Evolutionary conservation across 2,888 invertebrate species (phyloP), one percentile per base, ranked within the genome.

Genomic region (Dorcus hopei): DNA sequence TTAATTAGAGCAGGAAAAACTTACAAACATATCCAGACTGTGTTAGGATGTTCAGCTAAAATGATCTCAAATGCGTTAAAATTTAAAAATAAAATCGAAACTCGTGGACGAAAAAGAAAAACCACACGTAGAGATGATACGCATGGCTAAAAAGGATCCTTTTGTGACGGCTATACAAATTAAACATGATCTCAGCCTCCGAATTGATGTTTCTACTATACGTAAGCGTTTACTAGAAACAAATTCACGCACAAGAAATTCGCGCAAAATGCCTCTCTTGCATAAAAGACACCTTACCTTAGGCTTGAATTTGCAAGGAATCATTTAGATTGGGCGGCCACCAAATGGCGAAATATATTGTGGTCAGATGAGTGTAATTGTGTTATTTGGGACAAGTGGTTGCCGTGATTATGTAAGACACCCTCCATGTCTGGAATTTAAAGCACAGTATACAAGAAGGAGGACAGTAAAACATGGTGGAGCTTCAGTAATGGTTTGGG

Each of bases 141-240:
- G 40, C 9, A n/a, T 11, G 9, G 3, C 2, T 11, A 40, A 5
- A 40, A 11, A 40, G 3, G 11, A 40, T 5, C 40, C 40, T 5
- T n/a, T 11, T n/a, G 11, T 11, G 40, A n/a, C 3, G 6, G 9
- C 6, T 40, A 40, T 3, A 40, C 9, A 40, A 40, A 40, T 40
- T 40, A 40, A 40, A 40, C 9, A 5, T n/a, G 3, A n/a, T 40
- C 11, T 40, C 9, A 11, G 40, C 40, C 40, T 19, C 19, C 19
- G 1, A 19, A 19, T 40, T 40, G 40, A 9, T 40, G 6, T 2
- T n/a, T 83, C 9, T 11, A 33, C 9, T 11, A 5, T 50, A 33
- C 23, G 11, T 9, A 33, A n/a, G 14, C 6, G 33, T 33, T 42
- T 55, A 19, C 11, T 26, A 5, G 16, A 33, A 49, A 1, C 33